Conservation (phyloP, 2,797 vertebrate species). For the Coregonus suidteri region DNA sequence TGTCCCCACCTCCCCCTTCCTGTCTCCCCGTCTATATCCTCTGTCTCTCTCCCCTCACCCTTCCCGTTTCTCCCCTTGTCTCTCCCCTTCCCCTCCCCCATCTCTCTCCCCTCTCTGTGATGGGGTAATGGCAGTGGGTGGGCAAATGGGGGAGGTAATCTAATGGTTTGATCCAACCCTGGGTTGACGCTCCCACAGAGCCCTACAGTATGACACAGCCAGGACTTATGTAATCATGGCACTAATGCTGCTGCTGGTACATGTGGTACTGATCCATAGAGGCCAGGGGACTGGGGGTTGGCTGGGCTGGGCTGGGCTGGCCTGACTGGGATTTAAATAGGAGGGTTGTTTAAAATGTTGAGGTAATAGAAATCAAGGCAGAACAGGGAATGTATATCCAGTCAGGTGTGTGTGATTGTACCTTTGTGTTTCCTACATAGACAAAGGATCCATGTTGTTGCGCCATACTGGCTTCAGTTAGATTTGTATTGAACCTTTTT, state of each 20-base stretch:
- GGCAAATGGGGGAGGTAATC: slow-evolving; percentile 41
- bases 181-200: slow-evolving; percentile 46
- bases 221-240: slow-evolving; percentile 42
- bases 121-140: slow-evolving; percentile 42
- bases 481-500: slow-evolving; percentile 5
- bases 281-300: neutral
- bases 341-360: neutral
- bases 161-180: slow-evolving; percentile 52
- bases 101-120: neutral
- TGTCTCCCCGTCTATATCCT: neutral
- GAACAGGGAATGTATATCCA: neutral
- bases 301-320: neutral
- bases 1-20: neutral
- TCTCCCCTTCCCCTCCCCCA: neutral
- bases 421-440: slow-evolving; percentile 14
- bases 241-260: neutral
- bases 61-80: neutral
- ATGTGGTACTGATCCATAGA: neutral
- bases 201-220: slow-evolving; percentile 23
- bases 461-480: slow-evolving; percentile 14
- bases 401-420: slow-evolving; percentile 22
- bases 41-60: neutral
- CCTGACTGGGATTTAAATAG: neutral
- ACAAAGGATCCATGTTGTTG: slow-evolving; percentile 32
- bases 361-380: neutral